Evolutionary conservation across 2,797 vertebrate genomes (phyloP).

Genomic region (Arvicola amphibius): DNA sequence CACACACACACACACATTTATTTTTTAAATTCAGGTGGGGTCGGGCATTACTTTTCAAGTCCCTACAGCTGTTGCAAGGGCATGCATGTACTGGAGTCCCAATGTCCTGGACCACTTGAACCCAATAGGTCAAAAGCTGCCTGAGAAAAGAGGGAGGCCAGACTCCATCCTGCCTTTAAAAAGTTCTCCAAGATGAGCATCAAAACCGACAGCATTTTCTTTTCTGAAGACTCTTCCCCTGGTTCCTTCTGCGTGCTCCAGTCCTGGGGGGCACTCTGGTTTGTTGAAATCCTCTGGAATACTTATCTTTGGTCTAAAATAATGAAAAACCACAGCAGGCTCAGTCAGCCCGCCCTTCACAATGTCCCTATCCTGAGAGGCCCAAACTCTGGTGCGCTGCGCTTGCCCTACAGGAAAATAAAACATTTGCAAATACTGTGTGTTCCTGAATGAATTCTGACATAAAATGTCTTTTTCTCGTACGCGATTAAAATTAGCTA

Average conservation of each 20-base stretch:
- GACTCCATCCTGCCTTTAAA: neutral
- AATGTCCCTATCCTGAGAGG: neutral
- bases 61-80: too few species aligned
- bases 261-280: neutral
- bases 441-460: conserved; percentile 10
- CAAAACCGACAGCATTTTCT: neutral
- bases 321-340: neutral
- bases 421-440: neutral
- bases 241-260: neutral
- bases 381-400: neutral
- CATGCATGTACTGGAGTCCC: neutral
- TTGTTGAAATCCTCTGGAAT: neutral
- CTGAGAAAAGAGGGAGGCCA: neutral
- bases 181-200: neutral
- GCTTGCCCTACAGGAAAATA: neutral
- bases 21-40: neutral
- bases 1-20: neutral
- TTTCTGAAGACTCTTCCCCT: neutral
- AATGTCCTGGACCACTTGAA: neutral
- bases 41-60: neutral
- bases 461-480: neutral
- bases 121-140: neutral
- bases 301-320: conserved; percentile 41
- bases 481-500: conserved; percentile 13
- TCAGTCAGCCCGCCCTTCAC: neutral